Evolutionary conservation across 2,797 vertebrate genomes (phyloP), one percentile per base, ranked within the genome.

Genomic region (Tenualosa thibaudeaui): DNA sequence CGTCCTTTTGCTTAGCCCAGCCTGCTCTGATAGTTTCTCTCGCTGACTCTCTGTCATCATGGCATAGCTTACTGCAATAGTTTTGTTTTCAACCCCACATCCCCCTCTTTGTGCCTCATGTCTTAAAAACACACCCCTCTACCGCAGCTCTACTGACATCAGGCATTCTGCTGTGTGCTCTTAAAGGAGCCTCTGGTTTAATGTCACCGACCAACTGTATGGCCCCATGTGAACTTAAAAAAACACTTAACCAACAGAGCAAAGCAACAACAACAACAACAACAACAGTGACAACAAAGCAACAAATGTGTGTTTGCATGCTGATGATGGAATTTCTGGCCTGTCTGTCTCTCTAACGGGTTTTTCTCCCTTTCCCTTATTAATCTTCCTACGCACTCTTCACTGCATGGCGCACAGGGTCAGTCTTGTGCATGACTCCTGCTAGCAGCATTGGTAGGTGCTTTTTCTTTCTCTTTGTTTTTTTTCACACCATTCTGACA

Each of bases 351-450:
- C 82, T 95, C 94, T 97, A 95, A 97, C 93, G 94, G 95, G 81
- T 86, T 96, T 96, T 96, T 95, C 91, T 95, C 94, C 95, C 94
- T 91, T 91, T 94, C 94, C 94, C 96, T 95, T 96, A 95, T 96
- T 94, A 96, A 96, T 95, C 94, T 1, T 8, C 95, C 93, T 95
- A 65, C 94, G 93, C 95, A 96, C 93, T 95, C 95, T 93, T 93
- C 93, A 92, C 96, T 96, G 96, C 94, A 95, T 97, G 93, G 93
- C 37, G 94, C 85, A 90, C 96, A 99, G 98, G 98, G 95, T 99
- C 98, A 95, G 96, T 99, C 94, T 97, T 99, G 89, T 99, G 98
- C 96, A 99, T 99, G 98, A 95, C 97, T 96, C 97, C 98, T 91
- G 95, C 95, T 96, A 98, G 97, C 96, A 96, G 96, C 95, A 94